A percentile compares a stretch with the other conserved stretches of the same genome.
phyloP scores from a whole-genome alignment of 2,888 invertebrate species.

The Creontiades dilutus region DNA sequence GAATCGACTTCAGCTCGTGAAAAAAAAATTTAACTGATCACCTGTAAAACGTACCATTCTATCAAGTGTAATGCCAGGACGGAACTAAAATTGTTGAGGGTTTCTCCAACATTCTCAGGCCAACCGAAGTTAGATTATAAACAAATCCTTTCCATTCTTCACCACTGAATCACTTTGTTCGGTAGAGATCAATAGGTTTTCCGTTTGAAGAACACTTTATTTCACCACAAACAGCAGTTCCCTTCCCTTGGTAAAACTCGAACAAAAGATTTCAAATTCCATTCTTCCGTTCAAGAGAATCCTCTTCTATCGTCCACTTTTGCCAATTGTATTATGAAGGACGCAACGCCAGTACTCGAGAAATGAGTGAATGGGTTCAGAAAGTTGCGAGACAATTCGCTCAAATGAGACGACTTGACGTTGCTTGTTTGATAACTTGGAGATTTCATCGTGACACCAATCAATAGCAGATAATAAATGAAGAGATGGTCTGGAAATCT shows the following conservation, averaged over 20 bases:
- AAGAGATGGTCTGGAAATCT: neutral
- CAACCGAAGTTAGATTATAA: slow-evolving; percentile 7
- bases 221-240: slow-evolving; percentile 24
- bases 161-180: slow-evolving; percentile 33
- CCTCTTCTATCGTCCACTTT: slow-evolving; percentile 9
- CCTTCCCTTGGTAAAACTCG: neutral
- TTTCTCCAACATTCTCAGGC: slow-evolving; percentile 16
- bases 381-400: neutral
- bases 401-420: neutral
- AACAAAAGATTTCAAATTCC: slow-evolving; percentile 32
- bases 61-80: neutral
- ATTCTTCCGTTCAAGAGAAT: slow-evolving; percentile 47
- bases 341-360: neutral
- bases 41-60: neutral
- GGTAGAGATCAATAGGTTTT: slow-evolving; percentile 44
- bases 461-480: neutral
- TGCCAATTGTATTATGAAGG: slow-evolving; percentile 35
- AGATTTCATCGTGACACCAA: neutral
- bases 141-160: slow-evolving; percentile 29
- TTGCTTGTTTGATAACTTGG: neutral
- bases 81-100: neutral
- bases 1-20: too few relatives aligned
- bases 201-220: slow-evolving; percentile 45
- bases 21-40: too few relatives aligned
- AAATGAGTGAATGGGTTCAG: neutral